Evolutionary conservation across 2,888 invertebrate genomes (phyloP), one percentile per base, ranked within the genome.

Genomic region (Drosophila suboccidentalis): DNA sequence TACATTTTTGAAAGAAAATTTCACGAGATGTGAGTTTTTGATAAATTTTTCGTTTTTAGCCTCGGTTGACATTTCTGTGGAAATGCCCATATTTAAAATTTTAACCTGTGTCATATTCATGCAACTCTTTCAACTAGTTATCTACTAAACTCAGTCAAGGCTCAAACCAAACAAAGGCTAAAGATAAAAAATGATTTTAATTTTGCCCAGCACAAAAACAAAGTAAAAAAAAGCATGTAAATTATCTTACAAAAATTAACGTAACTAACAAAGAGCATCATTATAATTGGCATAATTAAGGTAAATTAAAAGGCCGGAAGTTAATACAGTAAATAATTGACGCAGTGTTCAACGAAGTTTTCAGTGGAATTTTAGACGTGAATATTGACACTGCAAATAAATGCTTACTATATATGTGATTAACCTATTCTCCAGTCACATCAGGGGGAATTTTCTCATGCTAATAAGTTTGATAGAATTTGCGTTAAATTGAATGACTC

Each of bases 271-370:
- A 55, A 49, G 8, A 17, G 17, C 32, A 19, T 17, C 19, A n/a
- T 15, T 51, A n/a, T 67, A 78, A 75, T 78, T 78, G 54, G n/a
- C 15, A 59, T 62, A 46, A 67, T 67, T 55, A 44, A 47, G 17
- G 17, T 32, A n/a, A 41, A 73, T 59, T 62, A 46, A 36, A 19
- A 26, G 26, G 26, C 17, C 6, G 4, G 46, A 4, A 19, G 9
- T 13, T 26, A 63, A 15, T 39, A 59, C 22, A 43, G 34, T 32
- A 34, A 49, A 49, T 34, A 36, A 50, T 50, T 50, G 50, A 19
- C 29, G 50, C 50, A 49, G 29, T 39, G 9, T 11, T 9, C 49
- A 64, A 55, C 49, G 29, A 39, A 54, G 10, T 11, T 29, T 26
- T 4, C 17, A 38, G 29, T 15, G 8, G 36, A 36, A 13, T 36